These are phyloP conservation scores for Paramuricea clavata DNA, from an alignment of 92 coral and sea anemone species.

Conservation along the genomic window DNA sequence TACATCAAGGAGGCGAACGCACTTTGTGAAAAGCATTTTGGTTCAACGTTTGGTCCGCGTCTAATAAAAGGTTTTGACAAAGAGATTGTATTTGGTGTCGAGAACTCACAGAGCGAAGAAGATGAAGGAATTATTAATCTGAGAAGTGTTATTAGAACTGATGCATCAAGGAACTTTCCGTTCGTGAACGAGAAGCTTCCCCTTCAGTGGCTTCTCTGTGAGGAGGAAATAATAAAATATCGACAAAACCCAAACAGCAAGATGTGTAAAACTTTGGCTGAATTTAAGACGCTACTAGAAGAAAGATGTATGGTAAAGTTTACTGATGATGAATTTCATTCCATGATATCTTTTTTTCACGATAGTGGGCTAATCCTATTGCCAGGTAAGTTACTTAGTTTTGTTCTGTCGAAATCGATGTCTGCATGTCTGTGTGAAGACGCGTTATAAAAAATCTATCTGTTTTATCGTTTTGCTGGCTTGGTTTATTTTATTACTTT, in stretches of 20 bases:
- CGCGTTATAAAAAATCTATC: too few relatives aligned
- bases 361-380: slow-evolving; percentile 56
- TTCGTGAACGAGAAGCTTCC: slow-evolving; percentile 57
- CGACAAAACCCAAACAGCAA: slow-evolving; percentile 4
- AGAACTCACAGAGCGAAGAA: slow-evolving; percentile 47
- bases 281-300: slow-evolving; percentile 20
- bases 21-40: slow-evolving; percentile 48
- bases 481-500: too few relatives aligned
- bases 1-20: background rate
- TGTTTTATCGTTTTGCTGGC: too few relatives aligned
- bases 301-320: slow-evolving; percentile 41
- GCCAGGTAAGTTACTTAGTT: slow-evolving; percentile 45
- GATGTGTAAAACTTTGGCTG: slow-evolving; percentile 34
- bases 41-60: slow-evolving; percentile 43
- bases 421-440: background rate
- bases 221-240: slow-evolving; percentile 48
- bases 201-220: slow-evolving; percentile 60
- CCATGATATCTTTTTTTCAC: slow-evolving; percentile 60
- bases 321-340: slow-evolving; percentile 51
- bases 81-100: slow-evolving; percentile 51
- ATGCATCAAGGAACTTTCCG: slow-evolving; percentile 36
- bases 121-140: slow-evolving; percentile 53
- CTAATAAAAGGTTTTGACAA: slow-evolving; percentile 42
- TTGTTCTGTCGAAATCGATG: background rate
- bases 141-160: slow-evolving; percentile 32